Percentiles rank a stretch among this genome's conserved stretches.
phyloP scores from a whole-genome alignment of 64 coral and sea anemone genomes.

The Actinia equina region DNA sequence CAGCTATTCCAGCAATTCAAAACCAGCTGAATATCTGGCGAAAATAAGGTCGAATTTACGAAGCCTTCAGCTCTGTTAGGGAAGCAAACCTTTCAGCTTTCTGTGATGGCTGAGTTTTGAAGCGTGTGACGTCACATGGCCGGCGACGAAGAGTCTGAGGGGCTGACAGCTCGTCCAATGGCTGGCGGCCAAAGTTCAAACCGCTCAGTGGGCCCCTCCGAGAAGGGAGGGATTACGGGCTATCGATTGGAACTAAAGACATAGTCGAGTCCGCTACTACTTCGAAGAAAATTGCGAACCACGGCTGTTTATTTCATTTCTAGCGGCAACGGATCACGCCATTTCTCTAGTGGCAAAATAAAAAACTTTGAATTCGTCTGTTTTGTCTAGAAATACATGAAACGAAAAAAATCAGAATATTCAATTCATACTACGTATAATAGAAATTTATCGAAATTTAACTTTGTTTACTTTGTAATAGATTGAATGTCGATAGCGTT shows the following conservation, averaged over 20 bases:
- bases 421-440: background rate
- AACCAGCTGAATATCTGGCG: background rate
- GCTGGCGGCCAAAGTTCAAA: slow-evolving; percentile 27
- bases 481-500: background rate
- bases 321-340: background rate
- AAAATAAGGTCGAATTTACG: background rate
- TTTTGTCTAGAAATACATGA: slow-evolving; percentile 5
- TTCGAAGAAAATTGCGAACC: background rate
- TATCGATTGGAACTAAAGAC: background rate
- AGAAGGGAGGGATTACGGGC: slow-evolving; percentile 8
- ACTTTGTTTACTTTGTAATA: background rate
- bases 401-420: background rate
- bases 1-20: slow-evolving; percentile 7
- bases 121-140: slow-evolving; percentile 43
- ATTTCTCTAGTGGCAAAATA: background rate
- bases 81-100: slow-evolving; percentile 9
- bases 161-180: slow-evolving; percentile 42
- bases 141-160: slow-evolving; percentile 57
- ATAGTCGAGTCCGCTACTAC: background rate
- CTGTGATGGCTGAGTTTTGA: slow-evolving; percentile 12
- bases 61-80: slow-evolving; percentile 1
- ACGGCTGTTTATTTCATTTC: background rate
- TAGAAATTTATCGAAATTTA: background rate
- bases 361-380: background rate
- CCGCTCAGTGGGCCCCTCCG: slow-evolving; percentile 10